These are phyloP conservation scores for Oreochromis tanganicae DNA, from an alignment of 2,113 vertebrate genomes.

Conservation along the genomic window DNA sequence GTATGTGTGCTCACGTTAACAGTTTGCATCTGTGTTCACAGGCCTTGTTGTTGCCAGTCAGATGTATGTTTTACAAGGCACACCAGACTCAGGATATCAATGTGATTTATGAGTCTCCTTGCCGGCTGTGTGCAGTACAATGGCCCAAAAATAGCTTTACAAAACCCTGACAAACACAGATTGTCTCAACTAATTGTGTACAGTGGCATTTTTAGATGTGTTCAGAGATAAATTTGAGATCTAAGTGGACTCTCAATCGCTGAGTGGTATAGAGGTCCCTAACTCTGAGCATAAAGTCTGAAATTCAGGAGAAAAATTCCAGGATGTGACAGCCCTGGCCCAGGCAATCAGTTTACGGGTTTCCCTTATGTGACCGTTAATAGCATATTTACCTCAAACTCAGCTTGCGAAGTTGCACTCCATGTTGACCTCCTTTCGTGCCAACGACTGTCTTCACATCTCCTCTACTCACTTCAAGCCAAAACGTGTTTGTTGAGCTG, in stretches of 20 bases:
- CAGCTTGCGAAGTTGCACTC: background rate
- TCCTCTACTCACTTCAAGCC: background rate
- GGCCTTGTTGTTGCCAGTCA: background rate
- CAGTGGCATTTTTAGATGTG: background rate
- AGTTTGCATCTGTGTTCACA: background rate
- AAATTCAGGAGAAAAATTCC: background rate
- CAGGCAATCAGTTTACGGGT: background rate
- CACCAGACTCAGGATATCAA: constrained; percentile 9
- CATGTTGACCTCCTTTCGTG: background rate
- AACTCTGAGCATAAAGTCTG: background rate
- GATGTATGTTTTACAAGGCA: constrained; percentile 40
- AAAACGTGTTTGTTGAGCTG: background rate
- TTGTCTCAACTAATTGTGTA: background rate
- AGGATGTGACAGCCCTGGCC: background rate
- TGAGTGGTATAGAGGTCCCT: background rate
- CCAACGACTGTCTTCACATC: background rate
- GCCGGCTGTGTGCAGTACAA: constrained; percentile 7
- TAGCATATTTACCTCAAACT: background rate
- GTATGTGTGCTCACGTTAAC: background rate
- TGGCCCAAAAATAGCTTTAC: constrained; percentile 1
- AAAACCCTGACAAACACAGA: background rate
- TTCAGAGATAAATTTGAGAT: background rate
- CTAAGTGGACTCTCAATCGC: background rate
- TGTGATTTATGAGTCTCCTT: constrained; percentile 51
- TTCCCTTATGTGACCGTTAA: background rate